These are phyloP conservation scores for Drosophila orosa DNA, from an alignment of 1,140 invertebrate genomes.

Conservation along the genomic window DNA sequence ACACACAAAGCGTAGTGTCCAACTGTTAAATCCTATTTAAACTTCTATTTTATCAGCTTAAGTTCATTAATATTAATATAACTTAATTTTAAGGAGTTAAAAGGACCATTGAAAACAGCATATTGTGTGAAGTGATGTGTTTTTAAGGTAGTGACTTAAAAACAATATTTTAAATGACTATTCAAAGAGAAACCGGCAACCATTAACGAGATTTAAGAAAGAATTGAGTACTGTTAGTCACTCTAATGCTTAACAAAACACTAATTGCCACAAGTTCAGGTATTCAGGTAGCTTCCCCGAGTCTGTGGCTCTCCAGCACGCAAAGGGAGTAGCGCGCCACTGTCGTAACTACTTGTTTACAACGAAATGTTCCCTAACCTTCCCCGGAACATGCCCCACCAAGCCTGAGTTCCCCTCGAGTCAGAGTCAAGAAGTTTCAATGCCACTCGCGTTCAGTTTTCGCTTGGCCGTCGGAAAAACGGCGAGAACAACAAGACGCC, in stretches of 20 bases:
- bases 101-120: neutral
- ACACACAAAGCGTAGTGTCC: too few species aligned
- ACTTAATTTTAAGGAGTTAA: neutral
- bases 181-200: slow-evolving; percentile 18
- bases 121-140: neutral
- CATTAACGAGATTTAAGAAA: neutral
- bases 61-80: neutral
- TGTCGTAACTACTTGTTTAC: slow-evolving; percentile 43
- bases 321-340: slow-evolving; percentile 9
- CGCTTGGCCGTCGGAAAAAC: slow-evolving; percentile 13
- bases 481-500: slow-evolving; percentile 19
- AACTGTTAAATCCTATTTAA: neutral
- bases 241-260: slow-evolving; percentile 7
- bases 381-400: neutral
- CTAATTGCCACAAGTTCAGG: slow-evolving; percentile 23
- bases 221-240: neutral
- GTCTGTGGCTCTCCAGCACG: neutral
- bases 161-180: slow-evolving; percentile 46
- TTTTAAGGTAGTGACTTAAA: slow-evolving; percentile 22
- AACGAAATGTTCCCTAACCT: slow-evolving; percentile 21
- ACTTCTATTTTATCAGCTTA: neutral
- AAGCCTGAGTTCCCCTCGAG: neutral
- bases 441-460: slow-evolving; percentile 53
- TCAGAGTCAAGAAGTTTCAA: slow-evolving; percentile 51
- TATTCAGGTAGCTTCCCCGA: neutral